Evolutionary conservation across 2,113 vertebrate genomes (phyloP).

Genomic region (Rhabdomys dilectus): DNA sequence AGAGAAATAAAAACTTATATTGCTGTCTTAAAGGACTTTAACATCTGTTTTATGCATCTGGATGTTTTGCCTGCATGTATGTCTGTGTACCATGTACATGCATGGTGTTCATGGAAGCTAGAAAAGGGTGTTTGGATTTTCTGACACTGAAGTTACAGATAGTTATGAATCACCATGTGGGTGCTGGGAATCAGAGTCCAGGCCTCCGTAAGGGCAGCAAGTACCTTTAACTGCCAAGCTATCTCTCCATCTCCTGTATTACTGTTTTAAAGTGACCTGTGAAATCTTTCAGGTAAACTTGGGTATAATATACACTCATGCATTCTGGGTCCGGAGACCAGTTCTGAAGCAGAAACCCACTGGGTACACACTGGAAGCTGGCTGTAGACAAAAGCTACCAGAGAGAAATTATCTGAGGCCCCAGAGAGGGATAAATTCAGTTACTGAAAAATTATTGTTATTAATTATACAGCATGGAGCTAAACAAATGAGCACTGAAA

Average conservation of each 20-base stretch:
- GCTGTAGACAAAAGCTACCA: not conserved
- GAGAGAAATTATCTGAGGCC: not conserved
- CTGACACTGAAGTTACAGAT: not conserved
- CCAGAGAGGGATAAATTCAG: not conserved
- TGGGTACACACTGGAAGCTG: not conserved
- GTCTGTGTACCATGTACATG: not conserved
- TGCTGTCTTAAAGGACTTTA: not conserved
- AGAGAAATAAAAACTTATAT: not conserved
- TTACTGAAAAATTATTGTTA: not conserved
- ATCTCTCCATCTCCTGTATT: not conserved
- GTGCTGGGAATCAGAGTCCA: not conserved
- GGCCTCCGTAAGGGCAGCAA: not conserved
- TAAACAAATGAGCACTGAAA: not conserved
- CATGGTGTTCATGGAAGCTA: not conserved
- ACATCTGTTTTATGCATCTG: not conserved
- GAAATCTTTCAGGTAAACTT: not conserved
- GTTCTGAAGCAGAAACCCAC: not conserved
- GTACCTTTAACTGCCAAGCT: not conserved
- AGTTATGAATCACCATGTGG: not conserved
- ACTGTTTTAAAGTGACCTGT: not conserved
- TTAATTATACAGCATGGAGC: not conserved
- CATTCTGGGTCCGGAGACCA: not conserved
- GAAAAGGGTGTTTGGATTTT: not conserved
- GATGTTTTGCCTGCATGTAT: too few relatives aligned
- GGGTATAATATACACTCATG: not conserved